phyloP scores from a whole-genome alignment of 2,113 vertebrate genomes.

The Pipra filicauda region DNA sequence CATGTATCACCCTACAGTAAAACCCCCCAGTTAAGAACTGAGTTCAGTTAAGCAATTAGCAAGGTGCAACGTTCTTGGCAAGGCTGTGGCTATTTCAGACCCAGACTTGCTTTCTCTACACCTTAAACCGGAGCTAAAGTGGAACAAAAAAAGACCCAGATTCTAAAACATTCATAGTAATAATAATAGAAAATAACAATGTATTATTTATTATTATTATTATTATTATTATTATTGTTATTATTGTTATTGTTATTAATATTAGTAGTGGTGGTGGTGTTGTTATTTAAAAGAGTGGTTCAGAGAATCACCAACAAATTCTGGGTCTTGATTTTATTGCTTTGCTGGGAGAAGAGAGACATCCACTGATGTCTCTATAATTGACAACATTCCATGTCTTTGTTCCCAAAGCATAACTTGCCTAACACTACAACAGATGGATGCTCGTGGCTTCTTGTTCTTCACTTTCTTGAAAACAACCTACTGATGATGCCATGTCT shows the following conservation, averaged over 20 bases:
- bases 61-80: background rate
- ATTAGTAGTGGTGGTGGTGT: background rate
- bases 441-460: background rate
- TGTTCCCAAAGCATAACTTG: background rate
- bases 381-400: background rate
- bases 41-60: background rate
- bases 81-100: background rate
- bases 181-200: background rate
- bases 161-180: background rate
- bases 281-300: background rate
- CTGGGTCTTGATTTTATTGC: background rate
- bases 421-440: background rate
- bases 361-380: background rate
- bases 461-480: background rate
- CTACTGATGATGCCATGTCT: background rate
- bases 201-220: background rate
- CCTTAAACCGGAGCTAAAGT: background rate
- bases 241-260: no score
- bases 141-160: background rate
- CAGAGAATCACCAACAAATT: background rate
- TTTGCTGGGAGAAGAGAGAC: background rate
- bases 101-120: background rate
- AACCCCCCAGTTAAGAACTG: background rate
- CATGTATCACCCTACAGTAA: background rate
- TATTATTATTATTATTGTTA: background rate